Conservation (phyloP, 2,797 vertebrate species). For the Thalassophryne amazonica region DNA sequence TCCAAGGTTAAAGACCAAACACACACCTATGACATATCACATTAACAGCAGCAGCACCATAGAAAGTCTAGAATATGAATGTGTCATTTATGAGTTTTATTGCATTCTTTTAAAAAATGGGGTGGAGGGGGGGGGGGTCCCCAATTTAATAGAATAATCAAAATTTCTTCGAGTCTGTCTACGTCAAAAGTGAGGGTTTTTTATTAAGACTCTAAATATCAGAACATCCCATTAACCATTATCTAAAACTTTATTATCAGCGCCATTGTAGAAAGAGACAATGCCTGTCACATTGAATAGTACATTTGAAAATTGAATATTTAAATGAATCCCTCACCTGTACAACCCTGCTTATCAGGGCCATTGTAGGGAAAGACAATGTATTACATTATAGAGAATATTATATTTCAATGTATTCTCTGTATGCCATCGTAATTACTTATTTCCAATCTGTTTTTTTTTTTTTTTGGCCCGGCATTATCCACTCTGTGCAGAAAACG, state of each 20-base stretch:
- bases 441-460: constrained; percentile 22
- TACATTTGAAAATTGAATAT: constrained; percentile 66
- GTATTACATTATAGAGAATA: constrained; percentile 64
- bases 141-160: constrained; percentile 11
- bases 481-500: constrained; percentile 9
- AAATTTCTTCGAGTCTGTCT: constrained; percentile 11
- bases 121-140: no score
- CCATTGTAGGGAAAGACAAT: constrained; percentile 66
- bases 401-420: constrained; percentile 60
- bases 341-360: constrained; percentile 61
- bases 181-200: constrained; percentile 40
- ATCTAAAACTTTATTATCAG: constrained; percentile 66
- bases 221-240: constrained; percentile 62
- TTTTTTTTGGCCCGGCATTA: constrained; percentile 8
- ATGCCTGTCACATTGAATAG: constrained; percentile 61
- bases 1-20: constrained; percentile 41
- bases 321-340: constrained; percentile 68
- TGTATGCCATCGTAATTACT: constrained; percentile 25
- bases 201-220: constrained; percentile 66
- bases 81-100: constrained; percentile 3
- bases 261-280: constrained; percentile 65
- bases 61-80: background rate
- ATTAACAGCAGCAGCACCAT: constrained; percentile 16
- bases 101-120: no score
- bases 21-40: constrained; percentile 7